A percentile compares a stretch with the other conserved stretches of the same genome.
These are phyloP conservation scores for Scaptomyza pallida DNA, from an alignment of 1,140 invertebrate genomes.

Conservation along the genomic window DNA sequence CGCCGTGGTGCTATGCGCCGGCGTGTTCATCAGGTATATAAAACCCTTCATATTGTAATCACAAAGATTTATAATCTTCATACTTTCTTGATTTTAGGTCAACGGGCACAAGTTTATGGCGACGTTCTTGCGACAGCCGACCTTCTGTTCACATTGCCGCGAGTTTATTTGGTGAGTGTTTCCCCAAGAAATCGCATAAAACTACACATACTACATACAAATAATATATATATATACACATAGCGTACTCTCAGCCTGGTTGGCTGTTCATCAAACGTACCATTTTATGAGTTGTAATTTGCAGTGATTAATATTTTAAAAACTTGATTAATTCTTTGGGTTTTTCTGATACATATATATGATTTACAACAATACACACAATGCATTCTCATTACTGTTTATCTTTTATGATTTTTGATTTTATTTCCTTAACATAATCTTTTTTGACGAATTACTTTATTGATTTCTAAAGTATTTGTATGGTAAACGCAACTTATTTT, in stretches of 20 bases:
- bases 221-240: slow-evolving; percentile 30
- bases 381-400: slow-evolving; percentile 32
- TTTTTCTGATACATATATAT: slow-evolving; percentile 43
- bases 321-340: slow-evolving; percentile 51
- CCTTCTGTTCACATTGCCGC: slow-evolving; percentile 98
- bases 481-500: slow-evolving; percentile 42
- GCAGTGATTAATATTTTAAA: slow-evolving; percentile 57
- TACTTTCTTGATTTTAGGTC: slow-evolving; percentile 84
- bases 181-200: slow-evolving; percentile 5
- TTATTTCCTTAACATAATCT: slow-evolving; percentile 15
- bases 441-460: not conserved
- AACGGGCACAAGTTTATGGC: slow-evolving; percentile 99
- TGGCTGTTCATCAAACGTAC: slow-evolving; percentile 57
- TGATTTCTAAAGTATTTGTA: slow-evolving; percentile 48
- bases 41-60: not conserved
- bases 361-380: slow-evolving; percentile 37
- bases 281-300: slow-evolving; percentile 72
- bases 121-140: slow-evolving; percentile 98
- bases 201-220: slow-evolving; percentile 32
- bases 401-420: slow-evolving; percentile 25
- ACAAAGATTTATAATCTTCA: slow-evolving; percentile 1
- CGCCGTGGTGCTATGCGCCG: slow-evolving; percentile 97
- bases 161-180: slow-evolving; percentile 97
- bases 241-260: slow-evolving; percentile 29
- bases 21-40: slow-evolving; percentile 92